Percentiles rank a stretch among this genome's conserved stretches.
These are phyloP conservation scores for Protophormia terraenovae DNA, from an alignment of 2,888 invertebrate species.

Conservation along the genomic window DNA sequence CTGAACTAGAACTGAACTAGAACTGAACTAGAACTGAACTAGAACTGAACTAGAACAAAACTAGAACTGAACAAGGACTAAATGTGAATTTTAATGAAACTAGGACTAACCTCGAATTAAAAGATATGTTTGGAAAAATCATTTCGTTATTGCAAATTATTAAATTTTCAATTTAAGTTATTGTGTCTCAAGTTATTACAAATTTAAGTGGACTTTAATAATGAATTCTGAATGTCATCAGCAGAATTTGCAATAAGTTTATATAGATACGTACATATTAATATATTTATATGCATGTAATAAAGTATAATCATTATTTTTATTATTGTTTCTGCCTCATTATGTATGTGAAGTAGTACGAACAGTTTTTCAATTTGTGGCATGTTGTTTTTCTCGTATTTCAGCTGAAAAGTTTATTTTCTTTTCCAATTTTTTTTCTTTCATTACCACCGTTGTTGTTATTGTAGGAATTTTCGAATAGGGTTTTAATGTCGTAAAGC, in stretches of 20 bases:
- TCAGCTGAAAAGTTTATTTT: not conserved
- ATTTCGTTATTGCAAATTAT: too few species aligned
- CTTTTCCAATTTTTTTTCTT: not conserved
- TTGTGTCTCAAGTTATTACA: too few species aligned
- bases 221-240: too few species aligned
- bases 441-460: not conserved
- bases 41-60: too few species aligned
- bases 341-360: not conserved
- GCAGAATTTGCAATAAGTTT: too few species aligned
- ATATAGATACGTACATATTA: not conserved
- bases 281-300: not conserved
- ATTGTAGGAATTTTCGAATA: not conserved
- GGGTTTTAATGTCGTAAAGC: conserved; percentile 34
- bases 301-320: not conserved
- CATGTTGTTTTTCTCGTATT: not conserved
- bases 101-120: too few species aligned
- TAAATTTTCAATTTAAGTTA: too few species aligned
- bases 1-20: not conserved
- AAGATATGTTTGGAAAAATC: too few species aligned
- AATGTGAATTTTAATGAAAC: too few species aligned
- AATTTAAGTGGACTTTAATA: too few species aligned
- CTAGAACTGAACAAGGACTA: too few species aligned
- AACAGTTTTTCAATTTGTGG: not conserved
- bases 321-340: conserved; percentile 48
- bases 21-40: not conserved